These are phyloP conservation scores for Centrocercus urophasianus DNA, from an alignment of 2,113 vertebrate species.

Conservation along the genomic window DNA sequence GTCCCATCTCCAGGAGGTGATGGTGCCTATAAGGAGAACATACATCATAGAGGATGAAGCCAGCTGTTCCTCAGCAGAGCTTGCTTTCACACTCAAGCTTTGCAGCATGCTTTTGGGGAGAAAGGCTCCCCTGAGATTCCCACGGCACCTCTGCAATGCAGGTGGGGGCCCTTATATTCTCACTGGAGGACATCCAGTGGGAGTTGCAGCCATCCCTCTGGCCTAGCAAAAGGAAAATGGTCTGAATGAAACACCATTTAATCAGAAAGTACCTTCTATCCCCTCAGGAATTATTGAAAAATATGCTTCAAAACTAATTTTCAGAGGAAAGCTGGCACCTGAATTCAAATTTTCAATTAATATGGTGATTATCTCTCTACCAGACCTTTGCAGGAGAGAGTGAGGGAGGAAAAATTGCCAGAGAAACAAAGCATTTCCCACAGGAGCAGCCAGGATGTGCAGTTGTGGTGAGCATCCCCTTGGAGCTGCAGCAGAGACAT, in stretches of 20 bases:
- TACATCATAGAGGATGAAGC: rapidly evolving
- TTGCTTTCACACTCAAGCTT: background rate
- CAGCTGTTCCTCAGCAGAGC: background rate
- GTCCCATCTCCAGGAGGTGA: background rate
- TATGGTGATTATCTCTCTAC: background rate
- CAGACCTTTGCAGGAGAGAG: background rate
- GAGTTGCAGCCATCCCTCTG: background rate
- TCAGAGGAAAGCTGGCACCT: background rate
- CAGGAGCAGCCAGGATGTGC: background rate
- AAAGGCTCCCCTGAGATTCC: background rate
- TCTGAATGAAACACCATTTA: background rate
- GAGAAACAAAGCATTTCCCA: background rate
- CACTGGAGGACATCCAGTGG: too few species aligned
- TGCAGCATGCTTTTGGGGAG: background rate
- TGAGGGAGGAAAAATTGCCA: background rate
- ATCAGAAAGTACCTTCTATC: background rate
- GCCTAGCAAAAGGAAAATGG: background rate
- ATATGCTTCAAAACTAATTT: background rate
- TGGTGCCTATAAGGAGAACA: background rate
- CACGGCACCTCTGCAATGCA: background rate
- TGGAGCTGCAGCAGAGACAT: background rate
- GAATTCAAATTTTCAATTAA: background rate
- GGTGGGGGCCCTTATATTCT: background rate
- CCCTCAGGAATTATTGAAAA: background rate
- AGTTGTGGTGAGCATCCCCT: rapidly evolving